phyloP scores from a whole-genome alignment of 1,140 invertebrate species.

The Planococcus citri region DNA sequence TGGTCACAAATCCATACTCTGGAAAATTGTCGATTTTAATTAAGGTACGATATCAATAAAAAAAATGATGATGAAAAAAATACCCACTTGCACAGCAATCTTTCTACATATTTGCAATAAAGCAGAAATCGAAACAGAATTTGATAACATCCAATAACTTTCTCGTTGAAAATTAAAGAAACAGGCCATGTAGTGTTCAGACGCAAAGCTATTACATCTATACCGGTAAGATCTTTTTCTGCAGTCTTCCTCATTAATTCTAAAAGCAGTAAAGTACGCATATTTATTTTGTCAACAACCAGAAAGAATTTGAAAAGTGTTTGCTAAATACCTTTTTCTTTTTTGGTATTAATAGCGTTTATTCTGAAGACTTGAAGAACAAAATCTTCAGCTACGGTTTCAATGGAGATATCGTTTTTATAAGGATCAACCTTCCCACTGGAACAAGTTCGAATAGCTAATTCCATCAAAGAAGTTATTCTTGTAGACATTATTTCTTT shows the following conservation, averaged over 20 bases:
- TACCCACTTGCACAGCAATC: constrained; percentile 64
- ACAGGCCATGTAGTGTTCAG: constrained; percentile 93
- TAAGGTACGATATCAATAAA: too few species aligned
- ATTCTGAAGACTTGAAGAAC: constrained; percentile 86
- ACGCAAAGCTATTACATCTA: constrained; percentile 86
- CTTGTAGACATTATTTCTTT: constrained; percentile 74
- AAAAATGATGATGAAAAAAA: too few species aligned
- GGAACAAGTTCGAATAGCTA: constrained; percentile 65
- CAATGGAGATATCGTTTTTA: constrained; percentile 83
- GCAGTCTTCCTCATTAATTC: constrained; percentile 26
- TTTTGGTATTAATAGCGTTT: constrained; percentile 64
- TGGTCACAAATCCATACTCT: constrained; percentile 89
- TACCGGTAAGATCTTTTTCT: constrained; percentile 39
- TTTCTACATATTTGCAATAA: constrained; percentile 83
- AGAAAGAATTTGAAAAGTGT: background rate
- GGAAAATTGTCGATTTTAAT: background rate
- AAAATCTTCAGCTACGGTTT: constrained; percentile 73
- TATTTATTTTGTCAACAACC: background rate
- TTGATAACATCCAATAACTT: constrained; percentile 85
- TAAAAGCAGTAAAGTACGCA: constrained; percentile 16
- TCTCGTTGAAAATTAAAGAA: constrained; percentile 81
- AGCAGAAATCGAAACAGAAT: constrained; percentile 94
- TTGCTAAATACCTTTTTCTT: constrained; percentile 52
- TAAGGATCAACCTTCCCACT: constrained; percentile 77
- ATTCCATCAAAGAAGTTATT: constrained; percentile 69